phyloP scores from a whole-genome alignment of 2,888 invertebrate species.

The Lysandra bellargus region DNA sequence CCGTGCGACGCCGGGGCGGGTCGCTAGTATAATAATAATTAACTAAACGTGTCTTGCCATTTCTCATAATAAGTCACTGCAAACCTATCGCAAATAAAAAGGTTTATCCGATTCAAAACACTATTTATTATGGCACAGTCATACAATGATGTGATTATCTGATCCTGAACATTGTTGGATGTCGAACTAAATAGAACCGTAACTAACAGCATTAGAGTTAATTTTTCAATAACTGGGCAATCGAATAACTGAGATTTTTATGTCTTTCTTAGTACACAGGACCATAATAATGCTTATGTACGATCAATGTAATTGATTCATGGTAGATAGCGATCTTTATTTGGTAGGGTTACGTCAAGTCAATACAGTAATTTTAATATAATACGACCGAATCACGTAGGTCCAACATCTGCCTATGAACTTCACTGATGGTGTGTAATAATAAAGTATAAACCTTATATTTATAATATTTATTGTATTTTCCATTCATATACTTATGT shows the following conservation, averaged over 20 bases:
- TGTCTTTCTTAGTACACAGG: background rate
- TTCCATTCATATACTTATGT: too few relatives aligned
- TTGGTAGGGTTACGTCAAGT: background rate
- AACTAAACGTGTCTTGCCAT: too few relatives aligned
- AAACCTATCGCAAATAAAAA: background rate
- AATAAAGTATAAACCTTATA: background rate
- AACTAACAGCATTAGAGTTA: background rate
- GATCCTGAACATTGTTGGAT: background rate
- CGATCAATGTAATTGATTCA: background rate
- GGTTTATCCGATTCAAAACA: background rate
- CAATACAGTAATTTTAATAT: background rate
- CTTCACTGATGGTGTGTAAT: background rate
- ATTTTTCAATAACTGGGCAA: background rate
- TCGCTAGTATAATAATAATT: too few relatives aligned
- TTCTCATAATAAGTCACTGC: background rate
- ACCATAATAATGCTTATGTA: background rate
- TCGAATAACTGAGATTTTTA: conserved; percentile 11
- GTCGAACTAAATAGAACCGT: background rate
- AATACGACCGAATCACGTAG: background rate
- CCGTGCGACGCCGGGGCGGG: too few relatives aligned
- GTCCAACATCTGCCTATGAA: background rate
- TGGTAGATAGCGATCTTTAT: background rate
- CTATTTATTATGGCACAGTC: background rate
- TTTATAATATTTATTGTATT: background rate
- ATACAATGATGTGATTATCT: background rate